Evolutionary conservation across 1,140 invertebrate species (phyloP).

Genomic region (Aphis gossypii): DNA sequence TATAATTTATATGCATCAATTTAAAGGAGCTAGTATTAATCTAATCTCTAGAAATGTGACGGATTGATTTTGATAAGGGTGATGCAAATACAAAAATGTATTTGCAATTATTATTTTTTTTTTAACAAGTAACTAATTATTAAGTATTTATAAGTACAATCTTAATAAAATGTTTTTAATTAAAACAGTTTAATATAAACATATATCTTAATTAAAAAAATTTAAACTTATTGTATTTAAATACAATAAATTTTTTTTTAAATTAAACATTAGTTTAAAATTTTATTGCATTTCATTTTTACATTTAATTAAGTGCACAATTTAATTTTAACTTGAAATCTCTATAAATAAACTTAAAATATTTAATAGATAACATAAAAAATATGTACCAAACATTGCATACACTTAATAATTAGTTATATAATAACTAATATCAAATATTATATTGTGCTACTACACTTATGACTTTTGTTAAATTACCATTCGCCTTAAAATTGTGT

Average conservation of each 20-base stretch:
- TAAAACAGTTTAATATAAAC: conserved; percentile 24
- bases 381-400: background rate
- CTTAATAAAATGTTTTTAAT: background rate
- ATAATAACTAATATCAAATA: conserved; percentile 5
- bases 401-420: conserved; percentile 2
- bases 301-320: background rate
- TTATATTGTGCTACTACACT: background rate
- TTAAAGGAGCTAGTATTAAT: background rate
- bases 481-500: background rate
- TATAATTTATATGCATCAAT: background rate
- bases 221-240: background rate
- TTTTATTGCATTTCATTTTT: background rate
- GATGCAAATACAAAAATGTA: conserved; percentile 45
- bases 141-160: conserved; percentile 26
- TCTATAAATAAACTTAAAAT: background rate
- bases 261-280: background rate
- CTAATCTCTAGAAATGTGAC: conserved; percentile 33
- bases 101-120: conserved; percentile 26
- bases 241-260: background rate
- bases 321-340: background rate
- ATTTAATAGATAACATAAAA: conserved; percentile 3
- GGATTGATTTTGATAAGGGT: conserved; percentile 57
- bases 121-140: conserved; percentile 23
- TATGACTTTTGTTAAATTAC: conserved; percentile 23
- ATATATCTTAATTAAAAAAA: conserved; percentile 21